Base-by-base conservation (phyloP, 2,888 invertebrate species). In the Homarus gammarus region DNA sequence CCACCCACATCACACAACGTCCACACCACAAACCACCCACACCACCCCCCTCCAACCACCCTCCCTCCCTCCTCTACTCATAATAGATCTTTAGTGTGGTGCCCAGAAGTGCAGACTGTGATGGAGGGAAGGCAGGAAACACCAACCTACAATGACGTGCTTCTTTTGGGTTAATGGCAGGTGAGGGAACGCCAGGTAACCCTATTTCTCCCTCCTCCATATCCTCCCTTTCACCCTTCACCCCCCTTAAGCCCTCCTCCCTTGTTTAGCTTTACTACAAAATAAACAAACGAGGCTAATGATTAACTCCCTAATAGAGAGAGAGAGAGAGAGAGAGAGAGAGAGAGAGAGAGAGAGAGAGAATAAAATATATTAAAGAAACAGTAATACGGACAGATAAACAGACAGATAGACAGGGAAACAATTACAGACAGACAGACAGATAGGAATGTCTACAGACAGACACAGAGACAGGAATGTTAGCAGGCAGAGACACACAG, bases 271-370 rank as follows among this genome's bases (percentile, higher is more conserved):
- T 75, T 12, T 49, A 12, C 12, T 12, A 49, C 44, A 49, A 49
- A 2, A 56, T 56, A 56, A 56, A 56, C 56, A 56, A 56, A 22
- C 22, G 56, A 56, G 18, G 10, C 18, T 22, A 22, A 56, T 56
- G 56, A 56, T 56, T 56, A 3, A 56, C 22, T 56, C 18, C 56
- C 56, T 3, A 56, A 22, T 18, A 12, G 68, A 31, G 36, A 31
- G 18, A 68, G 33, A 33, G 75, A 73, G 38, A 73, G 73, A 38
- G 75, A 75, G 75, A 75, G 75, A 75, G 75, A 75, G 75, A 75
- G 75, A 75, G 75, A 75, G 75, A 75, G 75, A 75, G 75, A 75
- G 75, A 75, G 75, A 75, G 75, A 75, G 75, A 75, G 75, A 75
- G 75, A 75, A 75, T n/a, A n/a, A n/a, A n/a, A n/a, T n/a, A n/a